These are phyloP conservation scores for Lasaia peninsularis DNA, from an alignment of 1,140 invertebrate genomes.

Conservation along the genomic window DNA sequence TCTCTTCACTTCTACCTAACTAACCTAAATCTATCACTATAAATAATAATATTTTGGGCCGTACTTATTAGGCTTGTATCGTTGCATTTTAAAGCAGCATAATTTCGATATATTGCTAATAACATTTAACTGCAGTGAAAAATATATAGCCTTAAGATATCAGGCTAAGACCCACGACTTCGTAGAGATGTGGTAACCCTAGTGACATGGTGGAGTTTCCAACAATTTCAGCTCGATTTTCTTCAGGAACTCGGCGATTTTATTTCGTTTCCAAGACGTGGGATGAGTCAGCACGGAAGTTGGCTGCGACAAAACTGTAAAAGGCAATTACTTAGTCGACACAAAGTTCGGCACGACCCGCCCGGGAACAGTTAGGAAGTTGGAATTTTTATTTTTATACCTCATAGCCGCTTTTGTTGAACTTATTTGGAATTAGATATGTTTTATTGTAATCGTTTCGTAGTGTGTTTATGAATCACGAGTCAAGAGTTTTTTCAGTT, in stretches of 20 bases:
- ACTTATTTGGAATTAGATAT: slow-evolving; percentile 21
- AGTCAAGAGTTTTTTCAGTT: not conserved
- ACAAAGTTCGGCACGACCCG: slow-evolving; percentile 40
- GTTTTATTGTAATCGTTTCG: slow-evolving; percentile 20
- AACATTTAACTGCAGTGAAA: too few relatives aligned
- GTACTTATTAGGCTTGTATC: too few relatives aligned
- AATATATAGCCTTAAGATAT: not conserved
- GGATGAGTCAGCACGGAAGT: slow-evolving; percentile 51
- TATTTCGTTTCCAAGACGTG: slow-evolving; percentile 16
- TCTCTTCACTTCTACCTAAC: too few relatives aligned
- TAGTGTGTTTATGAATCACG: not conserved
- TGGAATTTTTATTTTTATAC: slow-evolving; percentile 26
- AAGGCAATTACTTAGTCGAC: slow-evolving; percentile 57
- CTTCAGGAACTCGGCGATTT: slow-evolving; percentile 4
- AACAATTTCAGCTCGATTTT: slow-evolving; percentile 10
- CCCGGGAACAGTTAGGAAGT: slow-evolving; percentile 33
- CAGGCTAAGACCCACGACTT: not conserved
- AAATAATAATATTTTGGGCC: too few relatives aligned
- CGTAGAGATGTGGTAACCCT: too few relatives aligned
- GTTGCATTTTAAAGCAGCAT: too few relatives aligned
- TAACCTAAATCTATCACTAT: too few relatives aligned
- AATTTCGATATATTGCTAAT: too few relatives aligned
- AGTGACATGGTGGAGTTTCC: not conserved
- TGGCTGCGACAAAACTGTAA: slow-evolving; percentile 48
- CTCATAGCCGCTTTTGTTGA: slow-evolving; percentile 27